Conservation (phyloP, 1,140 invertebrate species). For the Pachyrhynchus sulphureomaculatus region DNA sequence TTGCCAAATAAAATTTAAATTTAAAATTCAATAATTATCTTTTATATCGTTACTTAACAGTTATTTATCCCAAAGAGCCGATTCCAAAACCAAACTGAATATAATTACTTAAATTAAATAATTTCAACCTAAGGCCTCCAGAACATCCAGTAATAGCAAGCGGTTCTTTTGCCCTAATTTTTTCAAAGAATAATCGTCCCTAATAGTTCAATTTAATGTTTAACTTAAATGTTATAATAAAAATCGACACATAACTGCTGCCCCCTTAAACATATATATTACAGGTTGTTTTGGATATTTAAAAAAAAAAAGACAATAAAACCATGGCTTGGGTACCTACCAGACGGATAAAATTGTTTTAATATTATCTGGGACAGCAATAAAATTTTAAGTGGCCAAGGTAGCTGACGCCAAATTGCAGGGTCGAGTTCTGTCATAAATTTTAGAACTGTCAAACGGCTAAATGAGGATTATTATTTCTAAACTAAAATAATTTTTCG, state of each 20-base stretch:
- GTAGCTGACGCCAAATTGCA: conserved; percentile 30
- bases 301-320: conserved; percentile 27
- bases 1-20: no score
- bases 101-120: conserved; percentile 9
- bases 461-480: conserved; percentile 6
- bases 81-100: no score
- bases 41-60: no score
- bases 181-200: conserved; percentile 17
- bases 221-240: conserved; percentile 28
- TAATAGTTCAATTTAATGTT: conserved; percentile 29
- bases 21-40: no score
- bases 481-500: conserved; percentile 1
- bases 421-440: conserved; percentile 24
- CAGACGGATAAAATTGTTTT: conserved; percentile 30
- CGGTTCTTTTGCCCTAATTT: conserved; percentile 10
- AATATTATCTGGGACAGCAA: conserved; percentile 32
- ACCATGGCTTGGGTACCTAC: conserved; percentile 1
- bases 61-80: no score
- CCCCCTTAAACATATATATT: conserved; percentile 31
- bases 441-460: conserved; percentile 25
- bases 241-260: conserved; percentile 19
- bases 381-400: conserved; percentile 29
- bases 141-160: neutral
- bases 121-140: neutral
- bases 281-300: conserved; percentile 13